Evolutionary conservation across 2,888 invertebrate species (phyloP).

Genomic region (Cosmia trapezina): DNA sequence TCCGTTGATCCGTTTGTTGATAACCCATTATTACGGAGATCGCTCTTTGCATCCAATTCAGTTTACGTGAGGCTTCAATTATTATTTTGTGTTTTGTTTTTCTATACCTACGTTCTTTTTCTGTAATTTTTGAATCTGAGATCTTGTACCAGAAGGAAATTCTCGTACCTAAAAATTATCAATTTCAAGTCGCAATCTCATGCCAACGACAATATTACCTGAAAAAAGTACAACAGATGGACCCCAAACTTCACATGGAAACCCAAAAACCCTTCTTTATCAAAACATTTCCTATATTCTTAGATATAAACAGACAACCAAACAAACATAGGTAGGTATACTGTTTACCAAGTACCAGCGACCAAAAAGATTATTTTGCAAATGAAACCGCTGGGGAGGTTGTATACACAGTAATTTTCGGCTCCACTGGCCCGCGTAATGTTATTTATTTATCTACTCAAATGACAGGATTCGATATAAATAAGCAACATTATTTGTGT

Average conservation of each 20-base stretch:
- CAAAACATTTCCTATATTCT: slow-evolving; percentile 19
- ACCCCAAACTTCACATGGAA: background rate
- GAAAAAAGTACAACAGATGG: background rate
- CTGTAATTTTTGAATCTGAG: background rate
- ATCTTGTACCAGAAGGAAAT: too few species aligned
- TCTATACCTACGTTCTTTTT: background rate
- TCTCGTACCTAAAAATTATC: too few species aligned
- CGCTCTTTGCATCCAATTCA: background rate
- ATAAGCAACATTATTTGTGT: slow-evolving; percentile 73
- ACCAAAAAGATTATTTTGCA: slow-evolving; percentile 66
- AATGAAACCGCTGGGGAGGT: slow-evolving; percentile 59
- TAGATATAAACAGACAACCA: slow-evolving; percentile 6
- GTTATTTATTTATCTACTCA: slow-evolving; percentile 86
- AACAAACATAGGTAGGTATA: slow-evolving; percentile 5
- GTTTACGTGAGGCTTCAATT: background rate
- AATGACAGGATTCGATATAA: slow-evolving; percentile 82
- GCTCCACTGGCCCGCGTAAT: slow-evolving; percentile 81
- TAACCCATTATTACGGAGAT: slow-evolving; percentile 10
- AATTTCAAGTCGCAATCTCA: too few species aligned
- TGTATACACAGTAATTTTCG: slow-evolving; percentile 81
- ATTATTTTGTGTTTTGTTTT: background rate
- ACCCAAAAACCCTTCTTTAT: slow-evolving; percentile 6
- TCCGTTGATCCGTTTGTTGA: slow-evolving; percentile 24
- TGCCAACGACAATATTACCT: too few species aligned
- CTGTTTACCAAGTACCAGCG: background rate